phyloP scores from a whole-genome alignment of 92 coral and sea anemone genomes.

The Siderastrea siderea region DNA sequence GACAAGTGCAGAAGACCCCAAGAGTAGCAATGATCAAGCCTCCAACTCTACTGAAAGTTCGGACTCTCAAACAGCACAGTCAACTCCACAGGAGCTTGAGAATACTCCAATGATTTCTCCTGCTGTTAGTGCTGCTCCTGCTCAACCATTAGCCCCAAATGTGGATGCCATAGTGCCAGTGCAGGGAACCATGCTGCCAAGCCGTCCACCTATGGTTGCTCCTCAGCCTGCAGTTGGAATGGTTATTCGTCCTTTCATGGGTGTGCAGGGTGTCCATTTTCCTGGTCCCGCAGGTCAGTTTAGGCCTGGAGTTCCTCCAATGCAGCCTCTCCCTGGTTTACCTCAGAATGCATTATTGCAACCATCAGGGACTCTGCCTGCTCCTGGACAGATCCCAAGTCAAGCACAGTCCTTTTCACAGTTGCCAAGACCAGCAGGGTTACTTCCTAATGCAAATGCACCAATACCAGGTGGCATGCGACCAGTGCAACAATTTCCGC shows the following conservation, averaged over 20 bases:
- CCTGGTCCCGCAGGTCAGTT: constrained; percentile 28
- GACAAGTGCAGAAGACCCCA: constrained; percentile 41
- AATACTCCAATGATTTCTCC: constrained; percentile 28
- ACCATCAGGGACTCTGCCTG: constrained; percentile 52
- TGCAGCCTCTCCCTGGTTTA: constrained; percentile 21
- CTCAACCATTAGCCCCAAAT: constrained; percentile 18
- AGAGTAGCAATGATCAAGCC: constrained; percentile 43
- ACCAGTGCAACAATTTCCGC: constrained; percentile 31
- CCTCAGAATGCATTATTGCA: constrained; percentile 33
- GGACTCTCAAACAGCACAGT: constrained; percentile 15
- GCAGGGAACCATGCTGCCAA: constrained; percentile 10
- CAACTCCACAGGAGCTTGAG: constrained; percentile 18
- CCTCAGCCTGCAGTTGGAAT: constrained; percentile 45
- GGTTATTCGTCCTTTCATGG: constrained; percentile 41
- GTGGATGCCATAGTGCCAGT: constrained; percentile 13
- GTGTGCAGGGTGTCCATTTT: constrained; percentile 36
- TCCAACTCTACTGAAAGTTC: constrained; percentile 45
- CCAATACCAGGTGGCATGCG: constrained; percentile 52
- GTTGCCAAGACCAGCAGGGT: constrained; percentile 42
- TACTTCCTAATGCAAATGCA: constrained; percentile 22
- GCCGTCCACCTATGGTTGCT: constrained; percentile 28
- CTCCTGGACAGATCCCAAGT: constrained; percentile 49
- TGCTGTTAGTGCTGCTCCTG: constrained; percentile 20
- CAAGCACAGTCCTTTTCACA: constrained; percentile 34
- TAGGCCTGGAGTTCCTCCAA: constrained; percentile 35